These are phyloP conservation scores for Scaptomyza caliginosa DNA, from an alignment of 2,888 invertebrate species.

Conservation along the genomic window DNA sequence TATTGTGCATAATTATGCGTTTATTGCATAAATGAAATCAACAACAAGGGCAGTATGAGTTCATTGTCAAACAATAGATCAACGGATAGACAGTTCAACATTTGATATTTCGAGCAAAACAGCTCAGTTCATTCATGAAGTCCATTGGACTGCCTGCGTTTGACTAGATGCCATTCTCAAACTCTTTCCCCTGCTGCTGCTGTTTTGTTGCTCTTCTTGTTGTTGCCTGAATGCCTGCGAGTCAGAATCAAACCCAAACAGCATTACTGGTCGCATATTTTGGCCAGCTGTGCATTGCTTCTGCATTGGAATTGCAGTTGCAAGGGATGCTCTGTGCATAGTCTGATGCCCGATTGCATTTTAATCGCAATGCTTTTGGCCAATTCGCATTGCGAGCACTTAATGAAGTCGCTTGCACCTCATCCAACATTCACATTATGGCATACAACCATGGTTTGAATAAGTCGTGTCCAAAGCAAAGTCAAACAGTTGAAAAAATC, in stretches of 20 bases:
- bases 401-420: constrained; percentile 54
- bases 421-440: constrained; percentile 12
- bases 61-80: constrained; percentile 8
- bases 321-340: constrained; percentile 13
- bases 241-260: constrained; percentile 10
- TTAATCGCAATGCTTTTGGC: constrained; percentile 49
- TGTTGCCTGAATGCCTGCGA: not conserved
- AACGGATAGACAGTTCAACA: constrained; percentile 2
- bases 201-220: not conserved
- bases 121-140: constrained; percentile 6
- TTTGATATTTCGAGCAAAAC: constrained; percentile 16
- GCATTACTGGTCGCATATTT: constrained; percentile 46
- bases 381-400: constrained; percentile 25
- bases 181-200: not conserved
- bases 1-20: constrained; percentile 71
- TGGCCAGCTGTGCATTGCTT: constrained; percentile 28
- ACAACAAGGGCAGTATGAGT: not conserved
- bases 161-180: not conserved
- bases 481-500: not conserved
- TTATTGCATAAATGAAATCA: constrained; percentile 65
- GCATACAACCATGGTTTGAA: constrained; percentile 10
- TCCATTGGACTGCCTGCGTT: constrained; percentile 5
- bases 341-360: constrained; percentile 43
- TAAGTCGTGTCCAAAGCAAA: too few species aligned
- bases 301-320: constrained; percentile 7